Base-by-base conservation (phyloP, 1,140 invertebrate species). In the Sycobia sp. region DNA sequence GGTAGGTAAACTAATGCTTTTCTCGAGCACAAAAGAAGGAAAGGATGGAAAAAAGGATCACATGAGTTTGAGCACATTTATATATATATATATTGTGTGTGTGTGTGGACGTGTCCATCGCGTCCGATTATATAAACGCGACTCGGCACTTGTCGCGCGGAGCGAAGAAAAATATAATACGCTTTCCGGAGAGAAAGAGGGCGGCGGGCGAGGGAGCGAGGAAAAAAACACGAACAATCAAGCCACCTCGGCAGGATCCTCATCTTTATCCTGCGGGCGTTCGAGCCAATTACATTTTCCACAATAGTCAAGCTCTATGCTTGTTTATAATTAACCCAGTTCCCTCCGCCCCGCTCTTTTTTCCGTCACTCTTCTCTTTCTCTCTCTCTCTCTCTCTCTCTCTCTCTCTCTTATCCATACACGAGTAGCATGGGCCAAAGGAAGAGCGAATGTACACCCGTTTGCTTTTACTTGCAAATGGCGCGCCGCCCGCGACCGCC, bases 391-490 rank as follows among this genome's bases (percentile, higher is more conserved):
- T 51, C 7, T 3, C 25, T 8, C 2, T 29, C 4, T 29, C 3
- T 3, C 25, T 2, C 2, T n/a, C 16, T 4, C 8, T 46, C 9
- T 2, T 27, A 3, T n/a, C n/a, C n/a, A 7, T n/a, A 3, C 0
- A 20, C 8, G 2, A 27, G 23, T 18, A 1, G 27, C 54, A n/a
- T n/a, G 18, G n/a, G 4, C 8, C 1, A 51, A 38, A 60, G 22
- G 32, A 43, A 29, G 34, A 23, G 20, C 39, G n/a, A n/a, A n/a
- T n/a, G 25, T 29, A 32, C 11, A 25, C 8, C 27, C n/a, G 22
- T 47, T 47, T 29, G n/a, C 60, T 62, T 62, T 62, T 27, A 47
- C 25, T 62, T 62, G 60, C 60, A 62, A 62, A 62, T 62, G 46
- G 14, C 14, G 20, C 29, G 22, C 14, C 9, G 22, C 13, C 14